Conservation (phyloP, 2,797 vertebrate species). For the Rostrhamus sociabilis region DNA sequence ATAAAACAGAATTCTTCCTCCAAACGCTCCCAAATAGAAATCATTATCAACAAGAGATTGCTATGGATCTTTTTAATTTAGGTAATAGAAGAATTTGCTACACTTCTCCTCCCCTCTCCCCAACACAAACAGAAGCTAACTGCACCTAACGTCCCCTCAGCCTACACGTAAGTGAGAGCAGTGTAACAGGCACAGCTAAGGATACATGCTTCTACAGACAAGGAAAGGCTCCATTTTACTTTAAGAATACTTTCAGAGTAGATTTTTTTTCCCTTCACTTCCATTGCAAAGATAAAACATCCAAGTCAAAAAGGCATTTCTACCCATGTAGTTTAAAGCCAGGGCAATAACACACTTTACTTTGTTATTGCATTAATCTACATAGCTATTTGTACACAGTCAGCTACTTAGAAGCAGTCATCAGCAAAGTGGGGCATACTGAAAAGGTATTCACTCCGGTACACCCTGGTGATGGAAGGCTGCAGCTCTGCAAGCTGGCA, state of each 20-base stretch:
- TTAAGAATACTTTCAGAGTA: not conserved
- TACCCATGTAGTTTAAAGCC: not conserved
- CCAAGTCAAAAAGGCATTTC: not conserved
- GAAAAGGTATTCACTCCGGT: not conserved
- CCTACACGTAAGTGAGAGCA: not conserved
- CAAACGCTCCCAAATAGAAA: not conserved
- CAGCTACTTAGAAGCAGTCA: not conserved
- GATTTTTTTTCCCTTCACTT: not conserved
- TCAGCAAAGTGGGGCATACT: not conserved
- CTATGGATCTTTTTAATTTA: not conserved
- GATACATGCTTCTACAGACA: not conserved
- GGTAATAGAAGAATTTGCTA: not conserved
- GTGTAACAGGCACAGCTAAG: not conserved
- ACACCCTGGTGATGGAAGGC: not conserved
- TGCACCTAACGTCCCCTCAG: not conserved
- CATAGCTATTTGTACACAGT: accelerated
- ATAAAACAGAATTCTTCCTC: not conserved
- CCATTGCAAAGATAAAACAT: not conserved
- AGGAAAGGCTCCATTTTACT: not conserved
- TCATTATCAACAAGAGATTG: not conserved
- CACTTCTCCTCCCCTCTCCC: not conserved
- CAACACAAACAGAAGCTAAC: not conserved
- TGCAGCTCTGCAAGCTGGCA: not conserved
- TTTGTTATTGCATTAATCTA: not conserved
- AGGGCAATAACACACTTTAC: not conserved